phyloP scores from a whole-genome alignment of 2,888 invertebrate genomes.

The Apantesis nais region DNA sequence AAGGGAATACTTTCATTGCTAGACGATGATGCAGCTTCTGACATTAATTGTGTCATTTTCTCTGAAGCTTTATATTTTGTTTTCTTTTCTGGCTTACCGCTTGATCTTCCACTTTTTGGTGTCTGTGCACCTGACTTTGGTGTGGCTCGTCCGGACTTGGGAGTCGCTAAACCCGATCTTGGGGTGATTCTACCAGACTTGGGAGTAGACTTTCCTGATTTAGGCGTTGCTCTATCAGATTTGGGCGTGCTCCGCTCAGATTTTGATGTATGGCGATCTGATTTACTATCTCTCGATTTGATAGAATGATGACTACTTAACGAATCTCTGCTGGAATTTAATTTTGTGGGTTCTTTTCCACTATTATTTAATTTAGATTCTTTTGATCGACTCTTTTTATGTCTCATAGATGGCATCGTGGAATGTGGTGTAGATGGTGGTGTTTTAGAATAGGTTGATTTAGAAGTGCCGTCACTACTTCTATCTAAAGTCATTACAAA shows the following conservation, averaged over 20 bases:
- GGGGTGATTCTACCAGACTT: conserved; percentile 78
- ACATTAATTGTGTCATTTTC: conserved; percentile 83
- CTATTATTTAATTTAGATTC: conserved; percentile 76
- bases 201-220: conserved; percentile 76
- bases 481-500: conserved; percentile 83
- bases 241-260: conserved; percentile 81
- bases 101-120: conserved; percentile 86
- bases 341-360: conserved; percentile 72
- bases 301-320: conserved; percentile 82
- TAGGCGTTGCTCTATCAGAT: conserved; percentile 77
- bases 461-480: conserved; percentile 81
- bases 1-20: conserved; percentile 85
- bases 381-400: conserved; percentile 80
- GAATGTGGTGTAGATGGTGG: conserved; percentile 82
- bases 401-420: conserved; percentile 77
- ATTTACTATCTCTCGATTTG: conserved; percentile 80
- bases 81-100: conserved; percentile 79
- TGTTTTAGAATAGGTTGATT: conserved; percentile 81
- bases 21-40: conserved; percentile 86
- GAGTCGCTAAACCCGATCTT: conserved; percentile 76
- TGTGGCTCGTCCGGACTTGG: conserved; percentile 76
- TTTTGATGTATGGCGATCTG: conserved; percentile 78
- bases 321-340: conserved; percentile 82
- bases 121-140: conserved; percentile 79
- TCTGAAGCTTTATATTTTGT: conserved; percentile 81